Evolutionary conservation across 2,797 vertebrate genomes (phyloP).

Genomic region (Danio kyathit): DNA sequence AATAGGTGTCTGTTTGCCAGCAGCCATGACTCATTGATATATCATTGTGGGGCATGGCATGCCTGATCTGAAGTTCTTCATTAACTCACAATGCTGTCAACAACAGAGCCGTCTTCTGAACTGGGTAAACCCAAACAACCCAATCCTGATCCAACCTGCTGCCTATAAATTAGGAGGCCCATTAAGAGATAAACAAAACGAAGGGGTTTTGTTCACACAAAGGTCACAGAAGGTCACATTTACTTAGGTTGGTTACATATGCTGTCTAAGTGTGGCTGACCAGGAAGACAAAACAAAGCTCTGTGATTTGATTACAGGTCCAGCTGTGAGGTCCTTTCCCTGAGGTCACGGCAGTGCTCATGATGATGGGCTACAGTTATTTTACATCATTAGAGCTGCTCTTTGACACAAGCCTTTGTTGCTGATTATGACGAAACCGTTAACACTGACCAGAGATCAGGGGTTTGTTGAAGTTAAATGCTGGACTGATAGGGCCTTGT

Average conservation of each 20-base stretch:
- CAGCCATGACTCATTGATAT: background rate
- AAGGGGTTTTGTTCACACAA: background rate
- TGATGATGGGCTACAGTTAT: background rate
- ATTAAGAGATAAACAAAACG: constrained; percentile 3
- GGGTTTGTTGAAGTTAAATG: constrained; percentile 13
- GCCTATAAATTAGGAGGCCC: background rate
- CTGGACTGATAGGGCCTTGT: constrained; percentile 10
- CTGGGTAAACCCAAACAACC: background rate
- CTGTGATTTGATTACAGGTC: background rate
- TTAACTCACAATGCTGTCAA: background rate
- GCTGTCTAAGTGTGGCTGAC: background rate
- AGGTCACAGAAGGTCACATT: constrained; percentile 4
- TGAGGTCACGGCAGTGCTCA: constrained; percentile 20
- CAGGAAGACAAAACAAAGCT: background rate
- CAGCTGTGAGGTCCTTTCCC: constrained; percentile 19
- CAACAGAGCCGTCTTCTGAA: background rate
- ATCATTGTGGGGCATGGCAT: background rate
- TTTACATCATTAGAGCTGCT: constrained; percentile 17
- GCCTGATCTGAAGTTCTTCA: background rate
- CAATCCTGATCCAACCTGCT: background rate
- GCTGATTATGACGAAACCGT: constrained; percentile 4
- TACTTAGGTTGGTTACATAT: background rate
- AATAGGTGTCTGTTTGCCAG: background rate
- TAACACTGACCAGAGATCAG: constrained; percentile 15
- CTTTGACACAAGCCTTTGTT: constrained; percentile 13